These are phyloP conservation scores for Recurvirostra avosetta DNA, from an alignment of 2,113 vertebrate species.

Conservation along the genomic window DNA sequence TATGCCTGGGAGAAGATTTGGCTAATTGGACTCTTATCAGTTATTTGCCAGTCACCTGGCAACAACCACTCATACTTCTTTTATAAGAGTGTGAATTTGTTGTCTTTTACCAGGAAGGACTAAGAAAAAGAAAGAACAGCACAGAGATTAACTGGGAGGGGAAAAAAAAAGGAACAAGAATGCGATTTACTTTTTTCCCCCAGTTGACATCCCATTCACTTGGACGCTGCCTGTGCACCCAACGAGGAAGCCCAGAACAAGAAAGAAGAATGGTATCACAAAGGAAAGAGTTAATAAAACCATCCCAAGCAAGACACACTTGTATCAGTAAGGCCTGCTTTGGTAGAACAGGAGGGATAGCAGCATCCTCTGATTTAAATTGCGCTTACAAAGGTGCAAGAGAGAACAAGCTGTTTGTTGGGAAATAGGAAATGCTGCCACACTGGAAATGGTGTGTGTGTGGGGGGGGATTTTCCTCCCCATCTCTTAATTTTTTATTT, in stretches of 20 bases:
- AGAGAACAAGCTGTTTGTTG: neutral
- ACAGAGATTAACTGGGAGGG: neutral
- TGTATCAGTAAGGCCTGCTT: neutral
- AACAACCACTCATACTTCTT: neutral
- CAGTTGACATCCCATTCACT: neutral
- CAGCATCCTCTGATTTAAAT: neutral
- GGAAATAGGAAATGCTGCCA: neutral
- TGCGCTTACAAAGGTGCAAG: neutral
- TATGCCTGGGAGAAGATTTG: neutral
- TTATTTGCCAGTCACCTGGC: neutral
- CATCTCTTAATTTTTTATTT: neutral
- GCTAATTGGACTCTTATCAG: neutral
- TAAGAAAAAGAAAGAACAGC: neutral
- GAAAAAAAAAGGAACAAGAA: neutral
- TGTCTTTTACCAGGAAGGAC: neutral
- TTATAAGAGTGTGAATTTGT: neutral
- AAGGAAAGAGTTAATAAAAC: neutral
- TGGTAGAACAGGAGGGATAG: neutral
- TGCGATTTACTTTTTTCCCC: neutral
- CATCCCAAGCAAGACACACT: neutral
- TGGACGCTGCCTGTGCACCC: neutral
- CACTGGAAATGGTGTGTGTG: neutral
- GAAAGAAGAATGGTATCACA: neutral
- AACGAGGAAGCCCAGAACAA: neutral
- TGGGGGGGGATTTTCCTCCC: too few relatives aligned